Conservation (phyloP, 2,888 invertebrate genomes). For the Petrolisthes cinctipes region DNA sequence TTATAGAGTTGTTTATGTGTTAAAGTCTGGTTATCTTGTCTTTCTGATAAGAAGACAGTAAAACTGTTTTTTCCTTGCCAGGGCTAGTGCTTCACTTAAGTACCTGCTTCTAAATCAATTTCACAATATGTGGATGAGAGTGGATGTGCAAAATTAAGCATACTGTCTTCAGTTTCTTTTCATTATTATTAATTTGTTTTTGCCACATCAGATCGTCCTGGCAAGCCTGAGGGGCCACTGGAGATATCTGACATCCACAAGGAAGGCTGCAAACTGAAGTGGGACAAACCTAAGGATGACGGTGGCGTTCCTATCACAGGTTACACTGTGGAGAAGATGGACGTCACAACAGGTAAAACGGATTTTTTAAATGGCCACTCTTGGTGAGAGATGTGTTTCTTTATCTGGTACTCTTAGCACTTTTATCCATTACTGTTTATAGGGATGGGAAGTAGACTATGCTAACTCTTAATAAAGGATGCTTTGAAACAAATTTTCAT, state of each 20-base stretch:
- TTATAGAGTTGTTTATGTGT: neutral
- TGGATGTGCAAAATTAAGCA: neutral
- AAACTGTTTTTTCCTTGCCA: no score
- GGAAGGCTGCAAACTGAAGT: constrained; percentile 91
- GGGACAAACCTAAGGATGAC: constrained; percentile 96
- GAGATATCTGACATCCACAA: constrained; percentile 92
- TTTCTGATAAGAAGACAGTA: no score
- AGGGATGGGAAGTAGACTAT: no score
- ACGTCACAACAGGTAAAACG: constrained; percentile 81
- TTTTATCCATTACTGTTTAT: no score
- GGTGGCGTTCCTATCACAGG: constrained; percentile 92
- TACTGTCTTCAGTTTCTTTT: neutral
- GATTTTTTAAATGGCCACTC: no score
- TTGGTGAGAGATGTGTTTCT: no score
- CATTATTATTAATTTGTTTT: neutral
- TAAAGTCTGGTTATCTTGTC: no score
- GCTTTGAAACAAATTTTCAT: no score
- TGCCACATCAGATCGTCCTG: constrained; percentile 79
- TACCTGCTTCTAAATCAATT: no score
- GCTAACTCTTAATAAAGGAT: no score
- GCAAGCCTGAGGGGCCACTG: constrained; percentile 90
- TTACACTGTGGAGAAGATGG: constrained; percentile 95
- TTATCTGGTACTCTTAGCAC: no score
- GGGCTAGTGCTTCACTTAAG: no score
- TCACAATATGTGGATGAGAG: neutral